Evolutionary conservation across 92 coral and sea anemone species (phyloP).

Genomic region (Pocillopora grandis): DNA sequence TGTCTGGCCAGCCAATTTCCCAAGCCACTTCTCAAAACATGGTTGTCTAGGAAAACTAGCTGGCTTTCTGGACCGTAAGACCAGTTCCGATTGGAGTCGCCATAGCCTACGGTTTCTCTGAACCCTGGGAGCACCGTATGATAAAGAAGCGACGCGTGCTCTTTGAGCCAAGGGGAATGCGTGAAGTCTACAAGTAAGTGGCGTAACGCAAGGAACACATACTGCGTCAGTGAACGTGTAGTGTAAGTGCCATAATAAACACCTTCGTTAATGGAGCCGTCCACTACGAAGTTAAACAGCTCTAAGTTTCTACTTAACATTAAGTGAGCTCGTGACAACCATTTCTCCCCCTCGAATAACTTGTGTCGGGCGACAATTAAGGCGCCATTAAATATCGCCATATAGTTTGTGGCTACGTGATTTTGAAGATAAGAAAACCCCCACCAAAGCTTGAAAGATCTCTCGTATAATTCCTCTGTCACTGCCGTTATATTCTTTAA

Average conservation of each 20-base stretch:
- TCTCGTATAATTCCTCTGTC: slow-evolving; percentile 55
- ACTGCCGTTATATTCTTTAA: slow-evolving; percentile 47
- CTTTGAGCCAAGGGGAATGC: slow-evolving; percentile 67
- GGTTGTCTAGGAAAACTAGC: slow-evolving; percentile 80
- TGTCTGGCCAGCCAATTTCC: slow-evolving; percentile 87
- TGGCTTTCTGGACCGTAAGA: slow-evolving; percentile 94
- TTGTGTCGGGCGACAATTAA: slow-evolving; percentile 49
- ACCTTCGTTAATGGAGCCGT: slow-evolving; percentile 92
- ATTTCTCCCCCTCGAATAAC: slow-evolving; percentile 40
- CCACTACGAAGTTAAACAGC: slow-evolving; percentile 71
- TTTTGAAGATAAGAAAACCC: slow-evolving; percentile 83
- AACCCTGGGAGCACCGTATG: slow-evolving; percentile 85
- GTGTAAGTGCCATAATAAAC: slow-evolving; percentile 92
- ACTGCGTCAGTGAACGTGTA: slow-evolving; percentile 84
- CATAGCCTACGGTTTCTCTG: slow-evolving; percentile 80
- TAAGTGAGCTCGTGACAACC: slow-evolving; percentile 67
- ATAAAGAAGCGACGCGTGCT: slow-evolving; percentile 87
- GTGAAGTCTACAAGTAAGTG: slow-evolving; percentile 66
- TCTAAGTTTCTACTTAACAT: slow-evolving; percentile 76
- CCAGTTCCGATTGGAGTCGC: slow-evolving; percentile 84
- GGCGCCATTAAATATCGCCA: slow-evolving; percentile 77
- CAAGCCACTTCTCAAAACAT: slow-evolving; percentile 72
- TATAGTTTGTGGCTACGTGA: slow-evolving; percentile 92
- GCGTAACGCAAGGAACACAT: slow-evolving; percentile 73
- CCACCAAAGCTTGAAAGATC: slow-evolving; percentile 69